These are phyloP conservation scores for Acleris cristana DNA, from an alignment of 2,888 invertebrate species.

Conservation along the genomic window DNA sequence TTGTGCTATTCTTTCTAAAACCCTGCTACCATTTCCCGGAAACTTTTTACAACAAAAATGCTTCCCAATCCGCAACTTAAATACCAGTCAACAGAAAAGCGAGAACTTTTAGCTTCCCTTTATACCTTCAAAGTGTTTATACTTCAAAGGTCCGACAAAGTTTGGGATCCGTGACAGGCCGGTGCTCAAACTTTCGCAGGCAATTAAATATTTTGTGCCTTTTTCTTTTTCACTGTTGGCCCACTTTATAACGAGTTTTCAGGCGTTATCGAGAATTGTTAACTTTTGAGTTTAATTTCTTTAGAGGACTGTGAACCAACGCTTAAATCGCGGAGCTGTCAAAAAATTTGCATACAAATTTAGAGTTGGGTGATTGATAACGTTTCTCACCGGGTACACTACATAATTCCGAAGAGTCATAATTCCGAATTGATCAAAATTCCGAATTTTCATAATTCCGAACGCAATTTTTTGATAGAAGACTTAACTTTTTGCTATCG, in stretches of 20 bases:
- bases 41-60: too few species aligned
- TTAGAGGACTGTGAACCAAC: too few species aligned
- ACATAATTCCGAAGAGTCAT: too few species aligned
- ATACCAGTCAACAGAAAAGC: background rate
- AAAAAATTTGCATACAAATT: too few species aligned
- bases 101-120: background rate
- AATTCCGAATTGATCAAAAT: too few species aligned
- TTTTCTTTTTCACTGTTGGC: slow-evolving; percentile 14
- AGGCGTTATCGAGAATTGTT: background rate
- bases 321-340: too few species aligned
- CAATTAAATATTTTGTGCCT: slow-evolving; percentile 26
- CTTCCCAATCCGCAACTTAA: too few species aligned
- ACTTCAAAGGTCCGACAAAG: slow-evolving; percentile 16
- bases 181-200: slow-evolving; percentile 21
- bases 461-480: too few species aligned
- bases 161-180: slow-evolving; percentile 29
- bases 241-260: slow-evolving; percentile 19
- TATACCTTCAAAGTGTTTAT: slow-evolving; percentile 9
- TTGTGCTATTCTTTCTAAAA: background rate
- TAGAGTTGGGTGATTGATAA: too few species aligned
- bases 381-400: too few species aligned
- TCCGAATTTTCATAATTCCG: too few species aligned
- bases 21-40: background rate
- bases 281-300: slow-evolving; percentile 1
- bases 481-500: too few species aligned